Evolutionary conservation across 2,113 vertebrate species (phyloP).

Genomic region (Anthoscopus minutus): DNA sequence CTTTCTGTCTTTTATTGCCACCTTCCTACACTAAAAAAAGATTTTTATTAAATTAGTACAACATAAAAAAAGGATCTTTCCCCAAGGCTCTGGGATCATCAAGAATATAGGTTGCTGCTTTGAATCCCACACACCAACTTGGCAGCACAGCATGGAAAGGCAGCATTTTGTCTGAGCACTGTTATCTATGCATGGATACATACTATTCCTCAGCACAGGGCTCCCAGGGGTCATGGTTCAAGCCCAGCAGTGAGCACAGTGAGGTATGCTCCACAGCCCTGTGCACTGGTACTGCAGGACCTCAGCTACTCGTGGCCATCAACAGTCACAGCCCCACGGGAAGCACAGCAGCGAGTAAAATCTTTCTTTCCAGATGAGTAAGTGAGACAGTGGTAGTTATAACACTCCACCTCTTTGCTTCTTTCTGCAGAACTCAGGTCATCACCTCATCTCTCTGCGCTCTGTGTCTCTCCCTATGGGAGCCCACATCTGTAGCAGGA

Average conservation of each 20-base stretch:
- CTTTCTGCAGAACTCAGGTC: background rate
- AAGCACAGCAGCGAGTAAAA: background rate
- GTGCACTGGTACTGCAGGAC: background rate
- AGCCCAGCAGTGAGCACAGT: background rate
- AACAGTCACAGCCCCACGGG: background rate
- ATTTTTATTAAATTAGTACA: background rate
- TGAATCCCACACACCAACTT: background rate
- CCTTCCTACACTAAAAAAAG: background rate
- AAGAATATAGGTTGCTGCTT: background rate
- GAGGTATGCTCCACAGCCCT: background rate
- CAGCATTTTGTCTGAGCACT: background rate
- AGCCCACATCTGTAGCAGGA: background rate
- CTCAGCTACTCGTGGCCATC: background rate
- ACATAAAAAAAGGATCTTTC: background rate
- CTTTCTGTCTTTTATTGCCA: background rate
- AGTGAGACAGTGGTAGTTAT: background rate
- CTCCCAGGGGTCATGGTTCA: rapidly evolving
- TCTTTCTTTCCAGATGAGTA: constrained; percentile 29
- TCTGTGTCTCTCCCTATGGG: background rate
- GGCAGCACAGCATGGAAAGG: background rate
- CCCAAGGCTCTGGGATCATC: background rate
- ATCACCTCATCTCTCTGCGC: background rate
- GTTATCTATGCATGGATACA: background rate
- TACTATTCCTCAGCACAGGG: background rate
- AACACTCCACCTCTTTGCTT: background rate